Conservation (phyloP, 1,140 invertebrate species). For the Bombus vancouverensis region DNA sequence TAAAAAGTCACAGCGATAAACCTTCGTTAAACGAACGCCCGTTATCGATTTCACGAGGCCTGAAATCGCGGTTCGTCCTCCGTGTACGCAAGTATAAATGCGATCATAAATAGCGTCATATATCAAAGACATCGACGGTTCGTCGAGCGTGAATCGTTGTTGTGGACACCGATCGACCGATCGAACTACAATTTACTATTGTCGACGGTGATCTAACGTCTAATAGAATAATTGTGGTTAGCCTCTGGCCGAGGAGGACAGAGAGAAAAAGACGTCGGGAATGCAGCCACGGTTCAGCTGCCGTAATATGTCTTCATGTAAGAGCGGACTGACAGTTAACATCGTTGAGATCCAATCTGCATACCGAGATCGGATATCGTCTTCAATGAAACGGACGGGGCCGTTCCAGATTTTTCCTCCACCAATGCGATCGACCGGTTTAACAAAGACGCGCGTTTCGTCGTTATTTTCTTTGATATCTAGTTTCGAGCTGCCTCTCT, state of each 20-base stretch:
- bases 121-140: neutral
- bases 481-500: neutral
- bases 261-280: constrained; percentile 53
- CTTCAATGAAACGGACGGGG: constrained; percentile 34
- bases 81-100: too few species aligned
- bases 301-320: constrained; percentile 67
- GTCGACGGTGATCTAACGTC: constrained; percentile 64
- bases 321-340: constrained; percentile 52
- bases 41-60: neutral
- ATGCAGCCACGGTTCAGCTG: constrained; percentile 61
- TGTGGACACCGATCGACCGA: constrained; percentile 38
- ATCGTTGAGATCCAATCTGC: constrained; percentile 57
- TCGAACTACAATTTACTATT: constrained; percentile 51
- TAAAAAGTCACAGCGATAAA: neutral
- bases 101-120: too few species aligned
- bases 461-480: neutral
- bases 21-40: neutral
- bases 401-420: constrained; percentile 33
- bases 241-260: constrained; percentile 41
- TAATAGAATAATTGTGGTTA: constrained; percentile 66
- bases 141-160: neutral
- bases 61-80: neutral
- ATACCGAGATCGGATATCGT: constrained; percentile 44
- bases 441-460: neutral
- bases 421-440: neutral